Base-by-base conservation (phyloP, 53 echinoderm and acorn worm species). In the Arbacia lixula region DNA sequence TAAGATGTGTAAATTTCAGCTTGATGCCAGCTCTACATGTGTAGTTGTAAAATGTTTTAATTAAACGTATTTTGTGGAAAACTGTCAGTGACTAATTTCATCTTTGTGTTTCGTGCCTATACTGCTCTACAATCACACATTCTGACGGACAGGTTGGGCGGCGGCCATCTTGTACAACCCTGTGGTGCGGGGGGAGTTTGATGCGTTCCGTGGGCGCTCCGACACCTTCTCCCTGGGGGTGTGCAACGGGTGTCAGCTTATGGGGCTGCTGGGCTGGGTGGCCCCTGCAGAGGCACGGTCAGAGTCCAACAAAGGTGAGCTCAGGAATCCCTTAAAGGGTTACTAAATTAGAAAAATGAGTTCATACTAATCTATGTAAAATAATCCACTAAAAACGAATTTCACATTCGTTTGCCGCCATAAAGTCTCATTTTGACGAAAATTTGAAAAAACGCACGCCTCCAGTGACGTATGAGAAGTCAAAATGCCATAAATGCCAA, bases 211-310 rank as follows among this genome's bases (percentile, higher is more conserved):
- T 36, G 88, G 92, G 4, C 87, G 98, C n/a, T 42, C 64, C 4
- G 94, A 97, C 65, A 97, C 98, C 0, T 97, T 97, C 86, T 97
- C 98, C 4, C 60, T 97, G 36, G 98, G 98, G 2, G 92, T 97
- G 30, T 97, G 98, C 75, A 97, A 97, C 62, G 98, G 98, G 31
- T 97, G 98, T 60, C 98, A 96, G 85, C 92, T 97, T 36, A 97
- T 97, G 98, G 94, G 90, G 3, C 78, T 97, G 36, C 85, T 97
- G n/a, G 98, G 98, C 55, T 94, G 98, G 98, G 94, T 96, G 38
- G 92, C 94, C 36, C 90, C 97, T 19, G 91, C 90, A 40, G 28
- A 60, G 16, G 27, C 79, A 8, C 58, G 60, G 0, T 24, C 79
- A 39, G 60, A 39, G 16, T 21, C 38, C 40, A 60, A 60, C 27